Conservation (phyloP, 1,140 invertebrate genomes). For the Megalopta genalis region DNA sequence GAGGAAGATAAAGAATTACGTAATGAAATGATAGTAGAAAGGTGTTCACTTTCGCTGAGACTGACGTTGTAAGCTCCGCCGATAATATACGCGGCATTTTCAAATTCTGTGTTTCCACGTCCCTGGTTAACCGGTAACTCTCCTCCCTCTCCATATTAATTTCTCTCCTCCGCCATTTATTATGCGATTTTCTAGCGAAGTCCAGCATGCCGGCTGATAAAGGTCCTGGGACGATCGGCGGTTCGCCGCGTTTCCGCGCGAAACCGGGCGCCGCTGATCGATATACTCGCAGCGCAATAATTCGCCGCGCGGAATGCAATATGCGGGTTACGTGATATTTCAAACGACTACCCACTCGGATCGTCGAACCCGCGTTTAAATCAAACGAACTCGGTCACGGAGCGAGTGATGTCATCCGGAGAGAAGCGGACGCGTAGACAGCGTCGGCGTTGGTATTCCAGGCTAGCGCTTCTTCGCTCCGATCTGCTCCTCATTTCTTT, state of each 20-base stretch:
- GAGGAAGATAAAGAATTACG: no score
- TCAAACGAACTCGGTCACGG: slow-evolving; percentile 33
- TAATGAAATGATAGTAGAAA: no score
- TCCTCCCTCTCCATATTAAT: neutral
- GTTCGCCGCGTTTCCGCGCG: neutral
- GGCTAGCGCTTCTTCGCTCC: neutral
- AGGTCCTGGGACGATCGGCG: neutral
- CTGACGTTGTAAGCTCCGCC: neutral
- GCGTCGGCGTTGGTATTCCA: slow-evolving; percentile 20
- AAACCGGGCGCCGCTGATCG: slow-evolving; percentile 1
- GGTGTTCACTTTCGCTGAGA: no score
- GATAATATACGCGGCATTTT: neutral
- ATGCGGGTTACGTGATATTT: slow-evolving; percentile 42
- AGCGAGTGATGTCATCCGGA: slow-evolving; percentile 22
- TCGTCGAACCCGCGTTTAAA: slow-evolving; percentile 20
- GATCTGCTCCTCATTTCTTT: slow-evolving; percentile 9
- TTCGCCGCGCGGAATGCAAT: slow-evolving; percentile 26
- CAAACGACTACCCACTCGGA: slow-evolving; percentile 16
- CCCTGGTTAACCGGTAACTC: neutral
- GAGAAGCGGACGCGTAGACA: slow-evolving; percentile 8
- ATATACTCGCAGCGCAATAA: slow-evolving; percentile 23
- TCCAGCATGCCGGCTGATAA: neutral
- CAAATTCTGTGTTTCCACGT: neutral
- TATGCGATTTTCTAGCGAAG: neutral
- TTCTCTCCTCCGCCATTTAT: neutral